phyloP scores from a whole-genome alignment of 2,888 invertebrate species.

The Auanema sp. region DNA sequence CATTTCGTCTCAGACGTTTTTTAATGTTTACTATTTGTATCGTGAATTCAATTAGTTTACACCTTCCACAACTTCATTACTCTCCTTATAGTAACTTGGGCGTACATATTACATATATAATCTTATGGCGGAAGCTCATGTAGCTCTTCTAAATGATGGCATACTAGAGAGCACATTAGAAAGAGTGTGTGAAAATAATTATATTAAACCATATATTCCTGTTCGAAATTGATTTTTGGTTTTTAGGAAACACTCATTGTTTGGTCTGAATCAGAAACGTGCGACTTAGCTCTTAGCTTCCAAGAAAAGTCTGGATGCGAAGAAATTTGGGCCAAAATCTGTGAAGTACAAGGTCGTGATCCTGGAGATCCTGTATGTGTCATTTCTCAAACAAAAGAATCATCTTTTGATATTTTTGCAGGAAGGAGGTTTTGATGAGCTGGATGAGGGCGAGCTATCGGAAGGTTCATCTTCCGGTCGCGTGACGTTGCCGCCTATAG shows the following conservation, averaged over 20 bases:
- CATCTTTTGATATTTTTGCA: conserved; percentile 43
- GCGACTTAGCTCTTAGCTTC: conserved; percentile 97
- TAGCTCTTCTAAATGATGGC: no score
- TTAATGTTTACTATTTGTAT: no score
- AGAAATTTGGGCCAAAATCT: conserved; percentile 99
- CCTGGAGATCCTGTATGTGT: conserved; percentile 91
- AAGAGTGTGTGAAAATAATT: no score
- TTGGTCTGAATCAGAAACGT: conserved; percentile 99
- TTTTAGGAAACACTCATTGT: conserved; percentile 91
- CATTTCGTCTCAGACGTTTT: no score
- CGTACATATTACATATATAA: no score
- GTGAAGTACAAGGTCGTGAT: conserved; percentile 98
- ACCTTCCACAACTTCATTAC: no score
- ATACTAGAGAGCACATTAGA: no score
- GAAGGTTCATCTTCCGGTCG: conserved; percentile 24
- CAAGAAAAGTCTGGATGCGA: conserved; percentile 99
- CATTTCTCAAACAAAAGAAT: not conserved
- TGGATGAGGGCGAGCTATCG: conserved; percentile 28
- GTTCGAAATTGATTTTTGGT: no score
- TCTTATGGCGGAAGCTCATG: no score
- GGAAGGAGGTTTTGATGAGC: conserved; percentile 40
- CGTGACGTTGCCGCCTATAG: conserved; percentile 77
- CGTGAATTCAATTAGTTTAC: no score
- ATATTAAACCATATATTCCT: no score
- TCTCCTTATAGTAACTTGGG: no score